Percentiles rank a stretch among this genome's conserved stretches.
These are phyloP conservation scores for Podotricha telesiphe DNA, from an alignment of 2,888 invertebrate genomes.

Conservation along the genomic window DNA sequence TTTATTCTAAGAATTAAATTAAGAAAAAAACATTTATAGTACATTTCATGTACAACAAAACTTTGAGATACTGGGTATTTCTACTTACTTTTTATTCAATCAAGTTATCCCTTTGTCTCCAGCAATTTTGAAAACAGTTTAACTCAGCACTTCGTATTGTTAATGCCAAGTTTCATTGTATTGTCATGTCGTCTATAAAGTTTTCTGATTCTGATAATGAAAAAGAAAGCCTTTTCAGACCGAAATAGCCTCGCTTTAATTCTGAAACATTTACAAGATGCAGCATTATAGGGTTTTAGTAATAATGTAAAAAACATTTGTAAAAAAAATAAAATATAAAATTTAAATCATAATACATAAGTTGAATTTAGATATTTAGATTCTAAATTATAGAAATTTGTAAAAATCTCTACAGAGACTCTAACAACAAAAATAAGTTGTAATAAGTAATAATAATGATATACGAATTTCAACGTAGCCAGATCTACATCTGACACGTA, in stretches of 20 bases:
- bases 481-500: too few relatives aligned
- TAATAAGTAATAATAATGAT: too few relatives aligned
- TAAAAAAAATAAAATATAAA: too few relatives aligned
- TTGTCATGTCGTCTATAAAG: constrained; percentile 26
- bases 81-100: constrained; percentile 16
- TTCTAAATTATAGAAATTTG: too few relatives aligned
- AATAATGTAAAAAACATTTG: too few relatives aligned
- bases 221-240: background rate
- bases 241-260: constrained; percentile 16
- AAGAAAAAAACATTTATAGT: background rate
- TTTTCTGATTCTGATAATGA: constrained; percentile 27
- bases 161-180: constrained; percentile 22
- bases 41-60: background rate
- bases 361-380: too few relatives aligned
- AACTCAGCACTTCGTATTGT: constrained; percentile 27
- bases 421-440: too few relatives aligned
- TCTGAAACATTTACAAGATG: constrained; percentile 14
- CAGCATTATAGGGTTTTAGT: background rate
- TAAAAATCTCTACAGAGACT: too few relatives aligned
- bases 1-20: too few relatives aligned
- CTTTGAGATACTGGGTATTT: background rate
- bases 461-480: too few relatives aligned
- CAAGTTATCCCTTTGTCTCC: constrained; percentile 16
- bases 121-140: constrained; percentile 26
- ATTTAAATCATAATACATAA: too few relatives aligned